Base-by-base conservation (phyloP, 2,888 invertebrate species). In the Sussaba pulchella region DNA sequence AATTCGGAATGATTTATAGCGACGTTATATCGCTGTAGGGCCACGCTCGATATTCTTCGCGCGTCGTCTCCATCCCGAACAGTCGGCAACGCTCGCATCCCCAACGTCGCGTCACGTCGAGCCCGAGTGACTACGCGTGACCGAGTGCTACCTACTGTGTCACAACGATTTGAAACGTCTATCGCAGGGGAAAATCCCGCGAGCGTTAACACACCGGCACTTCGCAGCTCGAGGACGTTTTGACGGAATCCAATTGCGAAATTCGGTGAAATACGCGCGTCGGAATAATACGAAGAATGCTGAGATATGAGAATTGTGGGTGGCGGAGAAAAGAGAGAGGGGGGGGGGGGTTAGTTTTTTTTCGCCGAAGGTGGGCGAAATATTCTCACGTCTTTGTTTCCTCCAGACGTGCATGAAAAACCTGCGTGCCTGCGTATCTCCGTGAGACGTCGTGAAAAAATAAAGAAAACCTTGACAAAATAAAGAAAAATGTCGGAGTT, bases 41-140 rank as follows among this genome's bases (percentile, higher is more conserved):
- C 74, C n/a, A 45, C 80, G 76, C n/a, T 80, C 76, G 63, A 80
- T 76, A 76, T 75, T 54, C 54, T 26, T 63, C 57, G 61, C 39
- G 67, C 50, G 72, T 69, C 67, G 71, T 67, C 71, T 10, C 47
- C 19, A 19, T 39, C 54, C 31, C 19, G 36, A 24, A 19, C 57
- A 72, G 31, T 31, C 31, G 4, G 2, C 31, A 2, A 6, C 39
- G n/a, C 24, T 63, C 19, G 39, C 41, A 24, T 19, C 39, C 61
- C 19, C n/a, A 26, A 26, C 14, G 21, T 41, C 31, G 6, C 4
- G 31, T 5, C n/a, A 19, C 52, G 43, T 47, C n/a, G 45, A 57
- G 17, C 39, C 31, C 31, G 66, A 9, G 57, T 17, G 14, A 47
- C n/a, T 43, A n/a, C 31, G 26, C 36, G 24, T 21, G 39, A 50